Conservation (phyloP, 1,140 invertebrate genomes). For the Acromyrmex charruanus region DNA sequence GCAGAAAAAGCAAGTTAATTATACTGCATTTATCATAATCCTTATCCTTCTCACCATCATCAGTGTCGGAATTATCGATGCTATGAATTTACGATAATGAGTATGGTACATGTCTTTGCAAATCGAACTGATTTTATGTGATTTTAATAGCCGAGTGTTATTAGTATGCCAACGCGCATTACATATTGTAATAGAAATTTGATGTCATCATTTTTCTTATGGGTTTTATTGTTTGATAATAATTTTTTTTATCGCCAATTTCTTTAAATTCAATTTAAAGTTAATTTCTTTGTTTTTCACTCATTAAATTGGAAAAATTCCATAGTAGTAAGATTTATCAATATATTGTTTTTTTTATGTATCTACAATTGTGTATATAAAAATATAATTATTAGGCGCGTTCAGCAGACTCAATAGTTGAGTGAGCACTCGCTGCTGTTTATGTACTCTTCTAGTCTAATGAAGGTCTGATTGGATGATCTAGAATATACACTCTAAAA, state of each 20-base stretch:
- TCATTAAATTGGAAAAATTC: not conserved
- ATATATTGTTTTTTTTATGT: not conserved
- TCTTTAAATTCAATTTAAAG: too few relatives aligned
- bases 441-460: too few relatives aligned
- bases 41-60: constrained; percentile 11
- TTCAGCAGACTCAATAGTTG: too few relatives aligned
- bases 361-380: not conserved
- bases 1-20: not conserved
- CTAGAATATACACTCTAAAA: too few relatives aligned
- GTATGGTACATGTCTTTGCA: not conserved
- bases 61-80: not conserved
- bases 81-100: constrained; percentile 20
- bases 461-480: too few relatives aligned
- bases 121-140: not conserved
- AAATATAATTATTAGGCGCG: not conserved
- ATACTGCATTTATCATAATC: not conserved
- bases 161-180: not conserved
- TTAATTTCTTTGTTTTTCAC: not conserved
- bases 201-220: not conserved
- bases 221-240: not conserved
- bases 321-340: not conserved
- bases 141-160: constrained; percentile 16
- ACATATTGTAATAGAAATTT: not conserved
- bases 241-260: not conserved
- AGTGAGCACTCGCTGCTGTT: too few relatives aligned